phyloP scores from a whole-genome alignment of 2,888 invertebrate genomes.

The Phortica okadai region DNA sequence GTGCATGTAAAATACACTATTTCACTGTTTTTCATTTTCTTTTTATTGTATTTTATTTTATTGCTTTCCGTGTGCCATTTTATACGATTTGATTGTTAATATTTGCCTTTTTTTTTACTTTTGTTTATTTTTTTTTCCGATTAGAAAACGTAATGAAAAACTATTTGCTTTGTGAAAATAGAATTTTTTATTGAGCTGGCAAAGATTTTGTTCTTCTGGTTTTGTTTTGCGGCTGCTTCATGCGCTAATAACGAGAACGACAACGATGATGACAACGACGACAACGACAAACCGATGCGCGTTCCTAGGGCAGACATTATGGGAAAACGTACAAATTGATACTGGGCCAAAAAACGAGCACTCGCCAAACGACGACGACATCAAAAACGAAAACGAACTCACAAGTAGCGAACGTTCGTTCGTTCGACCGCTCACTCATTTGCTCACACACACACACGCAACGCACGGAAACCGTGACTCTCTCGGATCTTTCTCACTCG shows the following conservation, averaged over 20 bases:
- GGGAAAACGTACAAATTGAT: slow-evolving; percentile 76
- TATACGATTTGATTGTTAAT: not conserved
- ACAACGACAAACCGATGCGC: slow-evolving; percentile 56
- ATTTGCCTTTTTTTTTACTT: slow-evolving; percentile 37
- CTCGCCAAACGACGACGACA: slow-evolving; percentile 39
- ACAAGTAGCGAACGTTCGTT: slow-evolving; percentile 25
- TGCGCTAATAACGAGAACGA: slow-evolving; percentile 64
- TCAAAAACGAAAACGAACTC: not conserved
- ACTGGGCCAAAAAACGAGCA: slow-evolving; percentile 70
- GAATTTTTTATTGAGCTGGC: slow-evolving; percentile 66
- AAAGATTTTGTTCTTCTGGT: slow-evolving; percentile 50
- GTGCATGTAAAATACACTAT: not conserved
- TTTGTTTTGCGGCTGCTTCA: slow-evolving; percentile 44
- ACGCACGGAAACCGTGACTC: too few relatives aligned
- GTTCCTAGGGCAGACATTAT: slow-evolving; percentile 73
- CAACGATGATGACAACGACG: slow-evolving; percentile 66
- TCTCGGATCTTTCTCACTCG: not conserved
- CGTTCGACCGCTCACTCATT: slow-evolving; percentile 19
- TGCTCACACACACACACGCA: not conserved
- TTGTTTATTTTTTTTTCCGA: slow-evolving; percentile 21
- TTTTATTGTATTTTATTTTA: not conserved
- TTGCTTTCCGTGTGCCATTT: slow-evolving; percentile 5
- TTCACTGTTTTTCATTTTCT: not conserved
- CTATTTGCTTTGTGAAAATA: slow-evolving; percentile 66
- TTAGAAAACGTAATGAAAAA: slow-evolving; percentile 21